These are phyloP conservation scores for Chirona hameri DNA, from an alignment of 2,888 invertebrate genomes.

Conservation along the genomic window DNA sequence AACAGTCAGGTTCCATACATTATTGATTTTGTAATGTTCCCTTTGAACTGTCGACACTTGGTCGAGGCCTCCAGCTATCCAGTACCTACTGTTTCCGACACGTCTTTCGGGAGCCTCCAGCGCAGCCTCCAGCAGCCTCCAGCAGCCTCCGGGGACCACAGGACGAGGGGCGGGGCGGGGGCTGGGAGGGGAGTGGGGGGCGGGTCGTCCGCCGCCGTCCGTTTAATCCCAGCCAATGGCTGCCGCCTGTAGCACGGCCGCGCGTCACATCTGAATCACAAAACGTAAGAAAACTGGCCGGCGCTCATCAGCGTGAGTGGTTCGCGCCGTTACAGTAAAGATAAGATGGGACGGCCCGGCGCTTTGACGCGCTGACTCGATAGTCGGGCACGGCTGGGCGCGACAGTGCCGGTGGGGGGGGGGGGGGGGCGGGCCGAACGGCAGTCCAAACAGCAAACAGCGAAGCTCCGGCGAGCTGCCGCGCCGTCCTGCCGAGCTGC, in stretches of 20 bases:
- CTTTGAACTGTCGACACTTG: no score
- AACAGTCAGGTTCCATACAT: no score
- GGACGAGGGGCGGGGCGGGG: no score
- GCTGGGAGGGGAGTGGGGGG: no score
- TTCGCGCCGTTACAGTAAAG: constrained; percentile 27
- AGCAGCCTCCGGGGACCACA: no score
- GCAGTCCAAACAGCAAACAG: background rate
- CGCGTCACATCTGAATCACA: constrained; percentile 23
- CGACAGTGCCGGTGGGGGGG: no score
- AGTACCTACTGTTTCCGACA: no score
- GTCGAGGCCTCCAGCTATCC: no score
- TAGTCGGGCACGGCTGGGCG: constrained; percentile 1
- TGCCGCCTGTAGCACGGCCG: background rate
- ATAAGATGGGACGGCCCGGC: constrained; percentile 27
- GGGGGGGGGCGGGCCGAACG: background rate
- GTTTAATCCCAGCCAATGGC: background rate
- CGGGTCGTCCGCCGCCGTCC: background rate
- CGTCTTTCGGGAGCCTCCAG: no score
- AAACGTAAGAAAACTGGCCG: constrained; percentile 1
- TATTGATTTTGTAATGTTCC: no score
- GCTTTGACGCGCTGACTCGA: constrained; percentile 10
- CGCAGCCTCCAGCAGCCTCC: no score
- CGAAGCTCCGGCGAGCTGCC: background rate
- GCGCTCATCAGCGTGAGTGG: constrained; percentile 12
- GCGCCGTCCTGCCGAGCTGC: background rate